Evolutionary conservation across 2,797 vertebrate genomes (phyloP), one percentile per base, ranked within the genome.

Genomic region (Crenuchus spilurus): DNA sequence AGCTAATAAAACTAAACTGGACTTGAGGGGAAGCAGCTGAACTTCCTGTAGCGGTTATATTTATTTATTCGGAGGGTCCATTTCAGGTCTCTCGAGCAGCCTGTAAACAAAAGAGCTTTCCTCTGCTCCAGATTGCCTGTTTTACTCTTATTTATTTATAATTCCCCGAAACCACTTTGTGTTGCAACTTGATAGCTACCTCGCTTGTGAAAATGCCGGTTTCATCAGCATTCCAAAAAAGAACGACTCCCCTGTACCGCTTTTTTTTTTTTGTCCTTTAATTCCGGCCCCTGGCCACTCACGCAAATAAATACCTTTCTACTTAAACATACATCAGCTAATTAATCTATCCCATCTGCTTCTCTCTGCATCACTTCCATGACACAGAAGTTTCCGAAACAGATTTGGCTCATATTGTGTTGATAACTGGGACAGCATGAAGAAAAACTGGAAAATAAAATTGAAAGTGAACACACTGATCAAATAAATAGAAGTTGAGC

Each of bases 331-430:
- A 86, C 86, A 93, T 88, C 85, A 90, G 88, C 86, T 94, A 91
- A 96, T 94, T 94, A 94, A 96, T 96, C 87, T 90, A 90, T 93
- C 92, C 94, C 94, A 95, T 95, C 93, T 97, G 92, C 90, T 94
- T 85, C 82, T 85, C 87, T 91, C 80, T 85, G 84, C 89, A 91
- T 87, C 88, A 83, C 87, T 88, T 91, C 89, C 91, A 89, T 90
- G 89, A 90, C 87, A 93, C 85, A 90, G 85, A 92, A 86, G 88
- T 88, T 92, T 93, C 90, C 64, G 73, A 90, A 92, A 92, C 86
- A 91, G 87, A 88, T 88, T 92, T 91, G 84, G 89, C 90, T 93
- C 86, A 84, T 77, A 65, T 87, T 84, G 82, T 88, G 78, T 89
- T 84, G 90, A 92, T 91, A 93, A 92, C 85, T 89, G 88, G 87